Evolutionary conservation across 2,113 vertebrate genomes (phyloP).

Genomic region (Recurvirostra avosetta): DNA sequence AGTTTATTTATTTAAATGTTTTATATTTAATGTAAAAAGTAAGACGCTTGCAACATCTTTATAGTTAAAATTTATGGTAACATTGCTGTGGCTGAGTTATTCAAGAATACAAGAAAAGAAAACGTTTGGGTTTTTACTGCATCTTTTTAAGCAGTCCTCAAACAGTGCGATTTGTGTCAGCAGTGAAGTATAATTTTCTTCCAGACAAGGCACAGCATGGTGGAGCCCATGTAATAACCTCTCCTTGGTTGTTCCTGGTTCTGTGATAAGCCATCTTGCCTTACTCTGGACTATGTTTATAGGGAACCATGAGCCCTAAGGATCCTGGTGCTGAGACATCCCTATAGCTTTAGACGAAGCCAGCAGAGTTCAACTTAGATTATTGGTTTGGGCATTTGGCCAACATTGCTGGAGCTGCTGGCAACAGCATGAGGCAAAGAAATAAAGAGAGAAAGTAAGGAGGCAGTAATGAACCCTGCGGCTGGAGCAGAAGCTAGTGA

Average conservation of each 20-base stretch:
- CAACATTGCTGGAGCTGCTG: background rate
- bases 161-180: background rate
- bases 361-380: background rate
- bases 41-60: background rate
- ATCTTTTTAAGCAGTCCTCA: background rate
- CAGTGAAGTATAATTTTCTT: background rate
- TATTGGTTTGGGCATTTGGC: background rate
- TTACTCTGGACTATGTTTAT: background rate
- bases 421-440: background rate
- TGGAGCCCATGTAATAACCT: background rate
- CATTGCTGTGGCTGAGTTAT: background rate
- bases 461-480: background rate
- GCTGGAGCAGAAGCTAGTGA: background rate
- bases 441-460: background rate
- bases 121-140: rapidly evolving
- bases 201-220: background rate
- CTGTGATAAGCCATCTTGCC: background rate
- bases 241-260: background rate
- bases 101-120: background rate
- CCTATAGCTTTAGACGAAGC: background rate
- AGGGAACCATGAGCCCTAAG: background rate
- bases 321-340: background rate
- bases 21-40: background rate
- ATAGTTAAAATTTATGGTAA: background rate
- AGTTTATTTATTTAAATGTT: background rate